Conservation (phyloP, 2,797 vertebrate species). For the Mustela erminea region DNA sequence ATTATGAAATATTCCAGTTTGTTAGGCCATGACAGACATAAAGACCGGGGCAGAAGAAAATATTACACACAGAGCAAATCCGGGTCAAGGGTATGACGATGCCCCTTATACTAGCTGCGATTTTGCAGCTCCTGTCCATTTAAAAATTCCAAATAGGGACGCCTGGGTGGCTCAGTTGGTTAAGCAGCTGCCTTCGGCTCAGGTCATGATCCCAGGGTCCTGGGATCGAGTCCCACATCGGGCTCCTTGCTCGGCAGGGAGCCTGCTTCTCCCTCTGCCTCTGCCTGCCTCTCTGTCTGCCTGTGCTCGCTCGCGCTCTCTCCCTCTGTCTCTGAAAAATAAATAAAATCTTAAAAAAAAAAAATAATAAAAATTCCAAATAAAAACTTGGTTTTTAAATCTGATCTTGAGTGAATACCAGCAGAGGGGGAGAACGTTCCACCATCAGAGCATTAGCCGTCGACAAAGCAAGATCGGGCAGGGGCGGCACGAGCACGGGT, state of each 20-base stretch:
- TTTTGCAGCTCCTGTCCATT: background rate
- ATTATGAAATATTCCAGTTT: background rate
- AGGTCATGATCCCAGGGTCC: no score
- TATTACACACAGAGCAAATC: background rate
- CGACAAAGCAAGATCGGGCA: background rate
- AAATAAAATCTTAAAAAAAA: no score
- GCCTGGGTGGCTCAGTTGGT: no score
- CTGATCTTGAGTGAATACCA: background rate
- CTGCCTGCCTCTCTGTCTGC: no score
- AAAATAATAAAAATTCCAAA: background rate
- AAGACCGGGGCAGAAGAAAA: background rate
- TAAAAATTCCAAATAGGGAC: background rate
- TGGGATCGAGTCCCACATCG: no score
- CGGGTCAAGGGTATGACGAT: rapidly evolving
- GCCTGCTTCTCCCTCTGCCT: no score
- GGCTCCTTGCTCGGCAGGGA: no score
- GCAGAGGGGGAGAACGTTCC: background rate
- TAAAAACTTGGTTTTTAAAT: background rate
- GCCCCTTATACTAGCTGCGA: no score
- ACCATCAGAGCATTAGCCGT: no score
- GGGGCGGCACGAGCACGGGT: background rate
- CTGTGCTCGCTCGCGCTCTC: no score
- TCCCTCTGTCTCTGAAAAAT: no score
- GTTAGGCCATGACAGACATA: background rate
- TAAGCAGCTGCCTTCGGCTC: no score